Base-by-base conservation (phyloP, 2,888 invertebrate genomes). In the Eupeodes latifasciatus region DNA sequence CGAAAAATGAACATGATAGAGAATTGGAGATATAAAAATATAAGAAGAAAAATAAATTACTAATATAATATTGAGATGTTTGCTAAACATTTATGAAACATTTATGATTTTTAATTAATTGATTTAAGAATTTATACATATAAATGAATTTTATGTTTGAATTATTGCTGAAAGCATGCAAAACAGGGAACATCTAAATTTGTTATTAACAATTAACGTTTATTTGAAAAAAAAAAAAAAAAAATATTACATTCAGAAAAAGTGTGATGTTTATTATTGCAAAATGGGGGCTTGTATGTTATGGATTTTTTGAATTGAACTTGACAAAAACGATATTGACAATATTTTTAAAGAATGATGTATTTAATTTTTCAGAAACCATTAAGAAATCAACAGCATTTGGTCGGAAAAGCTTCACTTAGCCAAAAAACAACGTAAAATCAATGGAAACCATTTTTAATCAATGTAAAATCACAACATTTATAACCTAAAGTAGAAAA, bases 1-100 rank as follows among this genome's bases (percentile, higher is more conserved):
- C 76, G 61, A 84, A 76, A 40, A 84, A 87, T 87, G 87, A 80
- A 87, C 76, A 87, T 87, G 87, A 27, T 27, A 27, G 27, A 87
- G 87, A 87, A 87, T 84, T 87, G 86, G 79, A 87, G 27, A 49
- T 27, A 27, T 27, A 27, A 27, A 27, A 72, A 57, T 47, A 36
- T 34, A 51, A 69, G n/a, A 69, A 67, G n/a, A 55, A 57, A 40
- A 71, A 59, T 4, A 59, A 59, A 12, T 57, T 6, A 27, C 57
- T 57, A 5, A 12, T 14, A 9, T 36, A 14, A 19, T 55, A 14
- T 27, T 9, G 75, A 81, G 64, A 49, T 79, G 44, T 81, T 79
- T n/a, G 34, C 72, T 76, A 84, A 84, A 87, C 87, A 87, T 80
- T 80, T 79, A 87, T 79, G 86, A 71, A 64, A 75, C 51, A 19